A percentile compares a stretch with the other conserved stretches of the same genome.
These are phyloP conservation scores for Plutella xylostella DNA, from an alignment of 2,888 invertebrate genomes.

Conservation along the genomic window DNA sequence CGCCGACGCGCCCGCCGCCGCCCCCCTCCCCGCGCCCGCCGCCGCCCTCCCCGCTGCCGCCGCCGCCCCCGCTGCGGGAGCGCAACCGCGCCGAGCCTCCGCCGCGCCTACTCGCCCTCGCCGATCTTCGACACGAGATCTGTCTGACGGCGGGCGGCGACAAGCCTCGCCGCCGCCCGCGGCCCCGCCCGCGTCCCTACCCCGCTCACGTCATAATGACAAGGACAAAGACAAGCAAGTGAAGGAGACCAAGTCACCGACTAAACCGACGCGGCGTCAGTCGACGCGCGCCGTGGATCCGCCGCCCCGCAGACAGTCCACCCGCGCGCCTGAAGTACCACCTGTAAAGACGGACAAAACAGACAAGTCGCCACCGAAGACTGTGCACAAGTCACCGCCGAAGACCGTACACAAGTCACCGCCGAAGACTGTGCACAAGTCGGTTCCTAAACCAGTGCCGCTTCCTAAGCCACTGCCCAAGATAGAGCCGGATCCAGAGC, in stretches of 20 bases:
- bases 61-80: conserved; percentile 81
- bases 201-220: no score
- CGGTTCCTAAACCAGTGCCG: conserved; percentile 10
- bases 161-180: conserved; percentile 59
- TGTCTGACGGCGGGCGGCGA: conserved; percentile 66
- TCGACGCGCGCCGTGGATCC: conserved; percentile 52
- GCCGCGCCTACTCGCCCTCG: conserved; percentile 61
- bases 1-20: conserved; percentile 31
- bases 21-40: conserved; percentile 70
- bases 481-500: conserved; percentile 29
- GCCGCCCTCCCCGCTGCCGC: conserved; percentile 89
- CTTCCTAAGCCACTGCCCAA: conserved; percentile 34
- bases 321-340: conserved; percentile 72
- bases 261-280: no score
- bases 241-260: no score
- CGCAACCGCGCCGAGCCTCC: conserved; percentile 72
- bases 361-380: conserved; percentile 66
- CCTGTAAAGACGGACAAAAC: no score
- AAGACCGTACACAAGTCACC: no score
- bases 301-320: conserved; percentile 71
- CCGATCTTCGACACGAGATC: conserved; percentile 74
- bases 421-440: no score
- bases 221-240: conserved; percentile 40
- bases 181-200: conserved; percentile 31
- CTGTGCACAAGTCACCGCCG: conserved; percentile 9